phyloP scores from a whole-genome alignment of 2,888 invertebrate genomes.

The Drosophila meridionalis region DNA sequence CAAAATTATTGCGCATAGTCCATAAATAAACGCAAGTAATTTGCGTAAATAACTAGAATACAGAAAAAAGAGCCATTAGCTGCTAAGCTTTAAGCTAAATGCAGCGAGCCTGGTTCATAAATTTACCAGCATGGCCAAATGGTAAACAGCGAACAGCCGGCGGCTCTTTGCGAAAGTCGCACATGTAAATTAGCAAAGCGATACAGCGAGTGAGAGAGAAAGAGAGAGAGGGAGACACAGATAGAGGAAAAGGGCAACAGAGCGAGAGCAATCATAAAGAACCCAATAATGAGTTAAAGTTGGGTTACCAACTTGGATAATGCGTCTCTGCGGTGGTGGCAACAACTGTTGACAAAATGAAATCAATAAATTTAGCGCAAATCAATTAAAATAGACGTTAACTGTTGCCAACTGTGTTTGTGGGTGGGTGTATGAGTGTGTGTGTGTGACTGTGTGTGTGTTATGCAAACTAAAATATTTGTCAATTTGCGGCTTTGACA shows the following conservation, averaged over 20 bases:
- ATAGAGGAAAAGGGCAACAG: not conserved
- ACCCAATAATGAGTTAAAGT: slow-evolving; percentile 48
- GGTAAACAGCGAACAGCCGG: slow-evolving; percentile 35
- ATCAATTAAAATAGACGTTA: slow-evolving; percentile 72
- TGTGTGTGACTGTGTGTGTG: slow-evolving; percentile 27
- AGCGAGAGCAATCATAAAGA: slow-evolving; percentile 37
- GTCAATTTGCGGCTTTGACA: slow-evolving; percentile 75
- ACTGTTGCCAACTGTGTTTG: slow-evolving; percentile 22
- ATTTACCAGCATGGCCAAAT: slow-evolving; percentile 46
- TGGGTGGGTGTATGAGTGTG: slow-evolving; percentile 1
- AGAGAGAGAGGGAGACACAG: not conserved
- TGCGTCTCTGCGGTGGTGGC: slow-evolving; percentile 57
- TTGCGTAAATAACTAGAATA: slow-evolving; percentile 63
- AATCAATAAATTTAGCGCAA: slow-evolving; percentile 80
- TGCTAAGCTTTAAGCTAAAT: slow-evolving; percentile 40
- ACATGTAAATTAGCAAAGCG: slow-evolving; percentile 75
- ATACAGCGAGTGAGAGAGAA: slow-evolving; percentile 19
- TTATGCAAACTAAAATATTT: slow-evolving; percentile 78
- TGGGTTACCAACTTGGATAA: slow-evolving; percentile 39
- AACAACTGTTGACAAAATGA: slow-evolving; percentile 79
- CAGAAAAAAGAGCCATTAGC: slow-evolving; percentile 48
- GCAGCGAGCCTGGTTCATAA: slow-evolving; percentile 59
- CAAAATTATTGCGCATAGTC: slow-evolving; percentile 17
- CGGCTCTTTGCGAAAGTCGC: slow-evolving; percentile 46
- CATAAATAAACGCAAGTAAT: slow-evolving; percentile 69